Evolutionary conservation across 2,888 invertebrate genomes (phyloP).

Genomic region (Lasiommata megera): DNA sequence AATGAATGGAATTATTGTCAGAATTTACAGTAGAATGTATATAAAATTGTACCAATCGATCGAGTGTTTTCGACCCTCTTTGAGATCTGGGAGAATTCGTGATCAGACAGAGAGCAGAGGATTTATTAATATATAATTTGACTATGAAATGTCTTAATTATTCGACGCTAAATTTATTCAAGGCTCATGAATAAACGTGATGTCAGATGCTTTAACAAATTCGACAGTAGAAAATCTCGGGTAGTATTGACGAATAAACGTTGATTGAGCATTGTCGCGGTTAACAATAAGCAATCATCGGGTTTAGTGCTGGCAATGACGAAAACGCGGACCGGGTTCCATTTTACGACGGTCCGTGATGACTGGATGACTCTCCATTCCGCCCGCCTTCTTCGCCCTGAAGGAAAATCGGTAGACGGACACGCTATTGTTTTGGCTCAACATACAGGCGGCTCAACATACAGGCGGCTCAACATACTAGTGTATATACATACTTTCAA

Average conservation of each 20-base stretch:
- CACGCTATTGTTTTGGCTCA: not conserved
- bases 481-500: too few relatives aligned
- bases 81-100: too few relatives aligned
- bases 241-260: slow-evolving; percentile 44
- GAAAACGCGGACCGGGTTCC: slow-evolving; percentile 43
- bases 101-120: too few relatives aligned
- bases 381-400: slow-evolving; percentile 35
- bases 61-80: too few relatives aligned
- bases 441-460: too few relatives aligned
- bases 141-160: not conserved
- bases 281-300: slow-evolving; percentile 70
- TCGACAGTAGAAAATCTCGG: slow-evolving; percentile 46
- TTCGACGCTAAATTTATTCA: not conserved
- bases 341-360: slow-evolving; percentile 48
- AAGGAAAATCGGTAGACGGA: not conserved
- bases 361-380: slow-evolving; percentile 11
- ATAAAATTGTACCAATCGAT: too few relatives aligned
- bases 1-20: too few relatives aligned
- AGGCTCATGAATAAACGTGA: not conserved
- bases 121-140: not conserved
- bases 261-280: slow-evolving; percentile 68
- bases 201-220: not conserved
- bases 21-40: too few relatives aligned
- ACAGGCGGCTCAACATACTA: too few relatives aligned
- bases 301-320: slow-evolving; percentile 51